These are phyloP conservation scores for Ariopsis seemanni DNA, from an alignment of 2,113 vertebrate genomes.

Conservation along the genomic window DNA sequence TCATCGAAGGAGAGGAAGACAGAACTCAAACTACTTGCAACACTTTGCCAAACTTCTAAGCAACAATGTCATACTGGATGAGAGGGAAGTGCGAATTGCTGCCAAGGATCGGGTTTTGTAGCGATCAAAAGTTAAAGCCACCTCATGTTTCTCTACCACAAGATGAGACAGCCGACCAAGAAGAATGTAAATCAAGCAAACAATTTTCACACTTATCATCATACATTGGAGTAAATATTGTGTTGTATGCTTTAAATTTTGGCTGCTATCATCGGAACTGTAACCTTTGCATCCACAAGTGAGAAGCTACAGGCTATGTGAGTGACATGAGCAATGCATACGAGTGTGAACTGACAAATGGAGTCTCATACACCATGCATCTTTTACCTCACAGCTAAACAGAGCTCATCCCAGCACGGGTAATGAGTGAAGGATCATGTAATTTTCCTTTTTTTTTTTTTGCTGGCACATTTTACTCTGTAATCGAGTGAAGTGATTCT, in stretches of 20 bases:
- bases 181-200: not conserved
- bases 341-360: not conserved
- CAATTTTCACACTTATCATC: not conserved
- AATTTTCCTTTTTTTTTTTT: not conserved
- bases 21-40: too few relatives aligned
- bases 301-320: not conserved
- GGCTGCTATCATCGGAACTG: not conserved
- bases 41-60: too few relatives aligned
- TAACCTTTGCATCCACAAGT: not conserved
- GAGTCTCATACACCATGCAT: not conserved
- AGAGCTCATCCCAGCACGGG: not conserved
- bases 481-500: slow-evolving; percentile 17
- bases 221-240: not conserved
- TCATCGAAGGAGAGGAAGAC: too few relatives aligned
- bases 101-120: too few relatives aligned
- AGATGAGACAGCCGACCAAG: too few relatives aligned
- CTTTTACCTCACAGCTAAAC: not conserved
- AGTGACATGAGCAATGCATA: not conserved
- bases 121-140: too few relatives aligned
- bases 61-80: too few relatives aligned
- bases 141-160: too few relatives aligned
- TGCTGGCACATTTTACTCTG: not conserved
- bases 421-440: not conserved
- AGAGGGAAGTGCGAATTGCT: too few relatives aligned
- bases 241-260: not conserved